Conservation (phyloP, 2,888 invertebrate genomes). For the Aleiodes alternator region DNA sequence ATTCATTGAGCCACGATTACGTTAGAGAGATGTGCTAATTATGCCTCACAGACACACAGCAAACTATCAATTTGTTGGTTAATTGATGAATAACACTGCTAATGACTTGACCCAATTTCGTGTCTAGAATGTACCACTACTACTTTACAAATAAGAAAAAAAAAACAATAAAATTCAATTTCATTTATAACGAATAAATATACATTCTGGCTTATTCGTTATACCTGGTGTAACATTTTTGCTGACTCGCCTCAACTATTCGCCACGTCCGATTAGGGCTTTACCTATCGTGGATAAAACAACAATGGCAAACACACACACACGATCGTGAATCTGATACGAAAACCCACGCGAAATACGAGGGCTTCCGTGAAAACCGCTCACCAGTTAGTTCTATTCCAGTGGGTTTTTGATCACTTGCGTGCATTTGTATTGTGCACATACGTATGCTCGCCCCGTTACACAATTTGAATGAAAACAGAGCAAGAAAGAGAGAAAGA, state of each 20-base stretch:
- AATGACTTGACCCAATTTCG: slow-evolving; percentile 22
- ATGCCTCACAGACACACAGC: neutral
- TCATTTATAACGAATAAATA: slow-evolving; percentile 13
- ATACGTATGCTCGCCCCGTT: slow-evolving; percentile 40
- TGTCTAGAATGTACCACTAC: neutral
- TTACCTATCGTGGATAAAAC: slow-evolving; percentile 47
- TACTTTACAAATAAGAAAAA: too few relatives aligned
- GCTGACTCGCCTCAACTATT: slow-evolving; percentile 37
- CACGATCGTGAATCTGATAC: slow-evolving; percentile 56
- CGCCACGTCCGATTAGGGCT: slow-evolving; percentile 49
- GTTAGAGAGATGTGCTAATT: slow-evolving; percentile 12
- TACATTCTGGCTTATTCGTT: slow-evolving; percentile 10
- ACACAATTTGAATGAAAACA: slow-evolving; percentile 39
- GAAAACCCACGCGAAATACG: slow-evolving; percentile 45
- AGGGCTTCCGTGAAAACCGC: slow-evolving; percentile 51
- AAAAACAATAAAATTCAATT: neutral
- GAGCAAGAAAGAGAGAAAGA: neutral
- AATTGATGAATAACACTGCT: slow-evolving; percentile 26
- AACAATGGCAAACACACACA: slow-evolving; percentile 53
- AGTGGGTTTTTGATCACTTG: slow-evolving; percentile 51
- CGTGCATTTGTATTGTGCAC: neutral
- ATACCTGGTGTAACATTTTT: slow-evolving; percentile 4
- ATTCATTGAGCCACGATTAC: slow-evolving; percentile 8
- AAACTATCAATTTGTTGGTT: slow-evolving; percentile 16
- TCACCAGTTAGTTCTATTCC: slow-evolving; percentile 54